phyloP scores from a whole-genome alignment of 2,113 vertebrate genomes.

The Lethenteron reissneri region DNA sequence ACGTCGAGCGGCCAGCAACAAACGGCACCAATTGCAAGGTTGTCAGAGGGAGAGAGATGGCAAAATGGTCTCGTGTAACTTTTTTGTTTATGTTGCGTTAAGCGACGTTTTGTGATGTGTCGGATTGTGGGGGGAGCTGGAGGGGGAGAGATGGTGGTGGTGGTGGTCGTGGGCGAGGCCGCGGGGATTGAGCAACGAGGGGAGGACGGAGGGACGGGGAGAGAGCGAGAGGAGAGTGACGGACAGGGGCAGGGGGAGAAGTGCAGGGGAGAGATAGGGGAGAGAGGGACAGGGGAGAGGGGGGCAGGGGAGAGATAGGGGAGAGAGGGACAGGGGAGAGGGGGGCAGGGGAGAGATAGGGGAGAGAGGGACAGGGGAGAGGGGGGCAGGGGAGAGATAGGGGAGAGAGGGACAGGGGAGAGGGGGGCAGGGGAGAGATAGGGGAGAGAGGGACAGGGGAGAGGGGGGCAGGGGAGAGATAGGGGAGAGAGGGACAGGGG shows the following conservation, averaged over 20 bases:
- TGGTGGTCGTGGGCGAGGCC: too few relatives aligned
- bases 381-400: background rate
- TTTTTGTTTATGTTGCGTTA: too few relatives aligned
- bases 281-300: background rate
- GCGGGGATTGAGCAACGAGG: background rate
- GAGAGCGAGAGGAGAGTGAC: background rate
- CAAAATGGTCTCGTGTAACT: too few relatives aligned
- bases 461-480: background rate
- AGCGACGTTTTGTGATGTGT: too few relatives aligned
- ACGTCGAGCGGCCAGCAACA: too few relatives aligned
- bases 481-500: background rate
- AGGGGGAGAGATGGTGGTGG: too few relatives aligned
- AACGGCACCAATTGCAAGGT: too few relatives aligned
- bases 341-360: background rate
- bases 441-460: background rate
- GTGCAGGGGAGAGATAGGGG: background rate
- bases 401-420: background rate
- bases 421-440: background rate
- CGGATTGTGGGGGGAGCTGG: too few relatives aligned
- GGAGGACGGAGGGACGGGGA: background rate
- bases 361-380: background rate
- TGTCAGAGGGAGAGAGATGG: too few relatives aligned
- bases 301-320: background rate
- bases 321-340: background rate
- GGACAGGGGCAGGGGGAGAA: background rate